Evolutionary conservation across 2,797 vertebrate species (phyloP), one percentile per base, ranked within the genome.

Genomic region (Hippopotamyrus pictus): DNA sequence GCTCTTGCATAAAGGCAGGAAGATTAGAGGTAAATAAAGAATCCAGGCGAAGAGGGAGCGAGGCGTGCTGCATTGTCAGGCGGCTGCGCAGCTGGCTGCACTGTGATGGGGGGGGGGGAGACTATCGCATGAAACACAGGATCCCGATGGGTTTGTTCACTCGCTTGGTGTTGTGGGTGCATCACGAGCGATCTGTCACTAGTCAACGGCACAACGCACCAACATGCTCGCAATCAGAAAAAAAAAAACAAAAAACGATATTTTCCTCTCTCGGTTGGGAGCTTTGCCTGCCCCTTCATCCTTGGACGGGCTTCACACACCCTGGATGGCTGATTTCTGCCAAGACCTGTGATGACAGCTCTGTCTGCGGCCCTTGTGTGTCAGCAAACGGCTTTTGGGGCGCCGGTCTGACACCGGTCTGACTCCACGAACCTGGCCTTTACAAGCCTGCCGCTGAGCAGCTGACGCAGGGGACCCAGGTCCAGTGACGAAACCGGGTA

Each of bases 1-100:
- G 25, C 33, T 22, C 76, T 59, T 89, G 84, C 90, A 89, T 88
- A 90, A 91, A 92, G 90, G 89, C 90, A 6, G 17, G 82, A 50
- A 91, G 89, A 92, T 92, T 92, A 91, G 88, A 92, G 85, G 54
- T 44, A 46, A 88, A 87, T 88, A 89, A 91, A 90, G 89, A 90
- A 62, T 62, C 9, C 22, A 14, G 87, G 88, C 46, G 54, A 90
- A n/a, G 79, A 1, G 22, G 85, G 53, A 86, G 90, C 88, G 57
- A 46, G 87, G 57, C 17, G 22, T n/a, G n/a, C 88, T 90, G 86
- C 59, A 79, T 62, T 41, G 25, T 41, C 25, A 9, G 33, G 62
- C 48, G 5, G 12, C 79, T 62, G 79, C 41, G 9, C n/a, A 14
- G 19, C 82, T 86, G 85, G 57, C 88, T 89, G 88, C 25, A 5